phyloP scores from a whole-genome alignment of 64 coral and sea anemone genomes.

The Montipora sp. region DNA sequence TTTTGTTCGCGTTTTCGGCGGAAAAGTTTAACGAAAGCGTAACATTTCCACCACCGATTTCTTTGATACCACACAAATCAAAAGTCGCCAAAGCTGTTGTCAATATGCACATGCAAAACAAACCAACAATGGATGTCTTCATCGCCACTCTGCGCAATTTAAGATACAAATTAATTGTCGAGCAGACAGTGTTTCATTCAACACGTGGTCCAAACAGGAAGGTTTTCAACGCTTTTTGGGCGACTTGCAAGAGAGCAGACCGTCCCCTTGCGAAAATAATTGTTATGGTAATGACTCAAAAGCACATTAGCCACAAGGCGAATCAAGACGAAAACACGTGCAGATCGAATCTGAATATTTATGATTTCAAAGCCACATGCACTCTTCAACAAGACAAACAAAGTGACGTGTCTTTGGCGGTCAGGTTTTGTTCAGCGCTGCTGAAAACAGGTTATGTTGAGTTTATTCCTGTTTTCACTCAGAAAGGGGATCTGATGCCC shows the following conservation, averaged over 20 bases:
- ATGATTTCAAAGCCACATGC: constrained; percentile 8
- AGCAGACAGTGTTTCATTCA: neutral
- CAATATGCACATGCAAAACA: constrained; percentile 10
- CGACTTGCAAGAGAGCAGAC: neutral
- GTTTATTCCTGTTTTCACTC: too few relatives aligned
- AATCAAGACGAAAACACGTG: constrained; percentile 21
- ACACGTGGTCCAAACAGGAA: neutral
- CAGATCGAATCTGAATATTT: constrained; percentile 15
- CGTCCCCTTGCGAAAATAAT: neutral
- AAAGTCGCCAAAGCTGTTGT: neutral
- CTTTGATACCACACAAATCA: constrained; percentile 8
- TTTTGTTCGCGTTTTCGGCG: neutral
- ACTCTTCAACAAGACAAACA: neutral
- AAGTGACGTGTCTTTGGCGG: neutral
- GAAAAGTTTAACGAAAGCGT: constrained; percentile 33
- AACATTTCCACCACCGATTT: constrained; percentile 13
- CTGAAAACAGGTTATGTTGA: too few relatives aligned
- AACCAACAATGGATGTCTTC: constrained; percentile 1
- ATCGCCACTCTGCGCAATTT: neutral
- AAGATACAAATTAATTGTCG: too few relatives aligned
- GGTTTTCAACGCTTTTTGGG: neutral
- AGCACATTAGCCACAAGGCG: neutral
- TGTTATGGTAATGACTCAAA: neutral
- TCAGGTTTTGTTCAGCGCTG: neutral
- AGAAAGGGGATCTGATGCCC: too few relatives aligned